A percentile compares a stretch with the other conserved stretches of the same genome.
These are phyloP conservation scores for Temnothorax nylanderi DNA, from an alignment of 1,140 invertebrate species.

Conservation along the genomic window DNA sequence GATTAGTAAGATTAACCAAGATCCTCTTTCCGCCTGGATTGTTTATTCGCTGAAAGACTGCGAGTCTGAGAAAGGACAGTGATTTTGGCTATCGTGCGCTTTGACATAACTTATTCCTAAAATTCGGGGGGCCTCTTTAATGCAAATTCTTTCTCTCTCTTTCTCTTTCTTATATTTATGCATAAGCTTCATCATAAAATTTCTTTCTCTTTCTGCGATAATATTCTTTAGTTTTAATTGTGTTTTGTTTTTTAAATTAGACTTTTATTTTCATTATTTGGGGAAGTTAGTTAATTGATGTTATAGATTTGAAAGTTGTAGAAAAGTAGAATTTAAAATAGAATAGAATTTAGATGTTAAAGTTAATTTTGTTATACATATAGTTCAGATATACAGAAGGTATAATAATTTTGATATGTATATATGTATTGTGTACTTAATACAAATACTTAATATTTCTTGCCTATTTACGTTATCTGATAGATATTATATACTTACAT, in stretches of 20 bases:
- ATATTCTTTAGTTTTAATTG: neutral
- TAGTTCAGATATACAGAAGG: no score
- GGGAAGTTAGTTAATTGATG: neutral
- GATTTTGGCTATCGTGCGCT: neutral
- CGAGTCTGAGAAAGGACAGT: constrained; percentile 56
- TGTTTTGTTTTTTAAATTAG: neutral
- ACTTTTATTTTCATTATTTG: neutral
- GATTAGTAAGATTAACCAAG: constrained; percentile 77
- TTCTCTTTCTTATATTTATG: neutral
- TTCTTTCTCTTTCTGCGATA: constrained; percentile 24
- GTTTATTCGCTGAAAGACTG: constrained; percentile 23
- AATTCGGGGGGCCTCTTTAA: constrained; percentile 41
- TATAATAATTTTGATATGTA: no score
- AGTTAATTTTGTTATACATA: no score
- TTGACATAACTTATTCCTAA: neutral
- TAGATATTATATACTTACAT: no score
- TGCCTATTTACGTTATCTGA: no score
- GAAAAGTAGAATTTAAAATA: no score
- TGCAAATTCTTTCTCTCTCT: neutral
- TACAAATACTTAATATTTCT: no score
- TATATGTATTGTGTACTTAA: no score
- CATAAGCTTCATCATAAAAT: neutral
- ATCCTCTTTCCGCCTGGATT: constrained; percentile 64
- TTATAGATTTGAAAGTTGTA: neutral
- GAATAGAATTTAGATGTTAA: no score